Base-by-base conservation (phyloP, 2,113 vertebrate genomes). In the Phylloscopus whistleri region DNA sequence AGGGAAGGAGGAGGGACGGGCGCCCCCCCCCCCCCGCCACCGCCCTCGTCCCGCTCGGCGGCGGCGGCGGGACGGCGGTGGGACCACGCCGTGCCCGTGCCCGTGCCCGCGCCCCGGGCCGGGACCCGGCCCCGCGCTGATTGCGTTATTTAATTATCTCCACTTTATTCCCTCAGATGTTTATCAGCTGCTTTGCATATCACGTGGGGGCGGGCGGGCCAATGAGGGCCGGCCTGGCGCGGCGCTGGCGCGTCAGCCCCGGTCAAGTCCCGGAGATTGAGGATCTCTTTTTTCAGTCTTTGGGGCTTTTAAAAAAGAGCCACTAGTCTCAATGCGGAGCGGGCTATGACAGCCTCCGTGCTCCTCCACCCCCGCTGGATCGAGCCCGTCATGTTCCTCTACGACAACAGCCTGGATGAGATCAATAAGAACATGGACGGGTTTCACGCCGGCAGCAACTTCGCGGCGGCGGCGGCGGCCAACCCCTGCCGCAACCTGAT, bases 261-360 rank as follows among this genome's bases (percentile, higher is more conserved):
- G 98, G 97, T 98, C 98, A 97, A 98, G 98, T 98, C 98, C 97
- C 96, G 94, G 97, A 94, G 97, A 98, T 98, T 98, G 97, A 96
- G 97, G 97, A 98, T 98, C 98, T 98, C 97, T 98, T 98, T 98
- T 98, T 98, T 99, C 99, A 99, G 98, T 99, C 98, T 98, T 98
- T 97, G 98, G 98, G 99, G 98, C 98, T 99, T 99, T 99, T 98
- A 98, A 98, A 99, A 99, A 98, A 99, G 98, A 98, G 99, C 98
- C 98, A 98, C 98, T 98, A 97, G 98, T 98, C 98, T 99, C 98
- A 97, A 99, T 99, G 99, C 98, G 98, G 98, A 98, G 98, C 99
- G 98, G 99, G 99, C 99, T 99, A 99, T 99, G 99, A 99, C 99
- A 98, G 99, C 99, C 97, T 99, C 99, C 98, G 98, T 99, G 97